Percentiles rank a stretch among this genome's conserved stretches.
These are phyloP conservation scores for Paralinhomoeus sp. DNA, from an alignment of 2,888 invertebrate genomes.

Conservation along the genomic window DNA sequence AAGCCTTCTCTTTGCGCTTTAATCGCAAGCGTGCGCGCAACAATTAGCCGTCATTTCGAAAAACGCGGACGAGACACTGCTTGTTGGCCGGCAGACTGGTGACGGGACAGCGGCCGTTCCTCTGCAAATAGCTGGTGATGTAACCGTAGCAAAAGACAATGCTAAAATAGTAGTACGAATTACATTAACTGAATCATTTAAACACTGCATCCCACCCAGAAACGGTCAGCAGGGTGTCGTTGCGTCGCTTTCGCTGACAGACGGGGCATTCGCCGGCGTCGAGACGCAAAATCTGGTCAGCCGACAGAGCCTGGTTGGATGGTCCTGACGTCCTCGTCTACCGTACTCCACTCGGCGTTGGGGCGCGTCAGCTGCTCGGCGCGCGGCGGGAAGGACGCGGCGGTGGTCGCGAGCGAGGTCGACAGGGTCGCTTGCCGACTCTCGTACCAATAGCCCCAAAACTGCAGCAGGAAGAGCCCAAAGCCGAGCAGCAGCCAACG, in stretches of 20 bases:
- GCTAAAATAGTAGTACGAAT: conserved; percentile 12
- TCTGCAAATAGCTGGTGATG: conserved; percentile 17
- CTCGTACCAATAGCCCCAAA: conserved; percentile 57
- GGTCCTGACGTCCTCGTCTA: too few species aligned
- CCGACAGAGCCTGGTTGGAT: neutral
- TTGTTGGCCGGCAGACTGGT: conserved; percentile 16
- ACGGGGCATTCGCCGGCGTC: conserved; percentile 15
- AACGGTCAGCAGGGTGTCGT: conserved; percentile 18
- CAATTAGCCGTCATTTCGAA: too few species aligned
- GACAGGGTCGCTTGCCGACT: too few species aligned
- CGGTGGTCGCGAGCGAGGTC: too few species aligned
- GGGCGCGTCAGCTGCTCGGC: too few species aligned
- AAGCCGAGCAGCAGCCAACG: conserved; percentile 38
- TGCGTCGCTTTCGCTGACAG: conserved; percentile 14
- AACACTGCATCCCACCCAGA: conserved; percentile 3
- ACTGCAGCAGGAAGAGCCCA: conserved; percentile 61
- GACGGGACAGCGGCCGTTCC: conserved; percentile 13
- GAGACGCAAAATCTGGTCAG: conserved; percentile 4
- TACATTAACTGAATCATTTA: too few species aligned
- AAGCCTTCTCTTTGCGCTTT: too few species aligned
- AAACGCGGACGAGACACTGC: conserved; percentile 16
- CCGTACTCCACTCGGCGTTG: too few species aligned
- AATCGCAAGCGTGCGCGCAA: too few species aligned
- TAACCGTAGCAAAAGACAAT: conserved; percentile 24
- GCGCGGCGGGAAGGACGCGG: too few species aligned